Evolutionary conservation across 2,888 invertebrate species (phyloP).

Genomic region (Cheilosia vulpina): DNA sequence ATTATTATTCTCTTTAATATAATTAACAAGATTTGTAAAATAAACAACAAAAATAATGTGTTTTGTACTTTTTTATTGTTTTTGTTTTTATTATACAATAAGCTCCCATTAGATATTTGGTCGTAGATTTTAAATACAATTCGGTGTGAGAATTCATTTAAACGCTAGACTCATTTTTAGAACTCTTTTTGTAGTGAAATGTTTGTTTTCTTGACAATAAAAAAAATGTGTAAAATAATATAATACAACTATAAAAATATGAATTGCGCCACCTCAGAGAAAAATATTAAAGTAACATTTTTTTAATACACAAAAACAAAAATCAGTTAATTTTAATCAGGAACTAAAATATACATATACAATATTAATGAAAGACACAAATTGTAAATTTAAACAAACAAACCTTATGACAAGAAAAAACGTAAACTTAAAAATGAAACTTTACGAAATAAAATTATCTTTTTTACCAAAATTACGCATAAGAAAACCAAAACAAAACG

Average conservation of each 20-base stretch:
- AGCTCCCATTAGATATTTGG: conserved; percentile 20
- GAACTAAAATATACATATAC: conserved; percentile 51
- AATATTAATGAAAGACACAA: conserved; percentile 29
- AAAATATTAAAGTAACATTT: conserved; percentile 48
- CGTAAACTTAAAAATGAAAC: conserved; percentile 17
- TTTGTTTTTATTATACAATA: conserved; percentile 10
- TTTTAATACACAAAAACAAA: conserved; percentile 21
- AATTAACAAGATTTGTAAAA: conserved; percentile 23
- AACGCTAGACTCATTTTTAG: conserved; percentile 69
- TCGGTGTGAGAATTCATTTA: conserved; percentile 37
- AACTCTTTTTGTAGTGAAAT: conserved; percentile 65
- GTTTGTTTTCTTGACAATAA: conserved; percentile 37
- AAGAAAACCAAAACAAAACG: conserved; percentile 61
- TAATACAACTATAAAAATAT: conserved; percentile 35
- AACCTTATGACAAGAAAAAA: conserved; percentile 66
- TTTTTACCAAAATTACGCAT: conserved; percentile 74
- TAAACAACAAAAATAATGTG: conserved; percentile 9
- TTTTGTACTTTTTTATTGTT: conserved; percentile 52
- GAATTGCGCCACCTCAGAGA: conserved; percentile 74
- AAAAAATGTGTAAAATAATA: conserved; percentile 63
- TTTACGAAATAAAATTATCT: conserved; percentile 69
- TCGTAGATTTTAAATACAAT: conserved; percentile 29
- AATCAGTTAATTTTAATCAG: conserved; percentile 58
- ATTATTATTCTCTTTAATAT: conserved; percentile 47
- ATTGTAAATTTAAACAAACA: conserved; percentile 65